Conservation (phyloP, 2,113 vertebrate genomes). For the Poeciliopsis turrubarensis region DNA sequence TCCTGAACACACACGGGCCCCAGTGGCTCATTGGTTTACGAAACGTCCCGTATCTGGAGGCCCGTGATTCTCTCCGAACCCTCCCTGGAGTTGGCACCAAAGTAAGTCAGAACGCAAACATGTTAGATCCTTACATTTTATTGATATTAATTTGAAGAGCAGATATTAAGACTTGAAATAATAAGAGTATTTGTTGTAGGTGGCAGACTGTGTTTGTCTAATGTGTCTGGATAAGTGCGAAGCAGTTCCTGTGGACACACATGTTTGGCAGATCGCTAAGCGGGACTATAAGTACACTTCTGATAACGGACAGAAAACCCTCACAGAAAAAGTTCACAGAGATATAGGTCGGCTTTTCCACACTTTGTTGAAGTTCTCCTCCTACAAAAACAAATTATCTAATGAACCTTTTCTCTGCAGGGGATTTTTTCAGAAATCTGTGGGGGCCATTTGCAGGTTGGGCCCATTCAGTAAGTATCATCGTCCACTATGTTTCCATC, state of each 20-base stretch:
- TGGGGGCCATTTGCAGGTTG: conserved; percentile 94
- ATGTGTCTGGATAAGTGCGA: conserved; percentile 92
- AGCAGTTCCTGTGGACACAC: conserved; percentile 93
- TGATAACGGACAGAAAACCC: conserved; percentile 72
- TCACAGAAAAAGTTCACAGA: conserved; percentile 84
- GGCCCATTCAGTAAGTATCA: conserved; percentile 91
- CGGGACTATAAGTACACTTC: conserved; percentile 83
- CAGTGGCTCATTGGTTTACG: conserved; percentile 86
- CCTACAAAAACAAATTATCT: background rate
- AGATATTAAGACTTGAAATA: background rate
- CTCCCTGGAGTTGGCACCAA: conserved; percentile 92
- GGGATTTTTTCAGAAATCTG: conserved; percentile 88
- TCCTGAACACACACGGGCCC: conserved; percentile 75
- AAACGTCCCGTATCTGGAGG: conserved; percentile 79
- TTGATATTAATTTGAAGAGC: background rate
- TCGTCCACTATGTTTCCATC: background rate
- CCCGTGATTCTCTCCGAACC: conserved; percentile 82
- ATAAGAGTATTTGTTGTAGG: conserved; percentile 72
- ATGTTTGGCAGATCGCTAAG: conserved; percentile 91
- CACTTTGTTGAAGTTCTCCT: background rate
- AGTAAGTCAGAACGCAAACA: conserved; percentile 69
- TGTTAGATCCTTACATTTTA: background rate
- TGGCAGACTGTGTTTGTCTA: conserved; percentile 95
- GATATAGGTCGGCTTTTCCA: conserved; percentile 85
- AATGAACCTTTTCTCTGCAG: conserved; percentile 71